Percentiles rank a stretch among this genome's conserved stretches.
Conservation (phyloP, 2,888 invertebrate genomes). For the Sclerodermus sp. region DNA sequence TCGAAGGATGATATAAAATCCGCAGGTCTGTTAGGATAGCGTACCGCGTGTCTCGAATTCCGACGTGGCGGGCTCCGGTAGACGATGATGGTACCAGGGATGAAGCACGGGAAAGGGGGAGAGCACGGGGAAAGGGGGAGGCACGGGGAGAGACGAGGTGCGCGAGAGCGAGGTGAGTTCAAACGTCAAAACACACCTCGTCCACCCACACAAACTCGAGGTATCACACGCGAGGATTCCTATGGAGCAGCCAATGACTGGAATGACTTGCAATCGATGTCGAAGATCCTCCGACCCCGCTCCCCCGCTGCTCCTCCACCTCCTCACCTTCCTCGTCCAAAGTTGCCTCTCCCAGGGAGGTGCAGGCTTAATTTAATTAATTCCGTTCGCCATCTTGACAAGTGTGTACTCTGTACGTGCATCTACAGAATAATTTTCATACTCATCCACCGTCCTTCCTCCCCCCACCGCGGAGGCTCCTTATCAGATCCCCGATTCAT, state of each 20-base stretch:
- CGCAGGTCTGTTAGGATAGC: not conserved
- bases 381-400: conserved; percentile 54
- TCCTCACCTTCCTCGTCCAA: conserved; percentile 19
- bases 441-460: conserved; percentile 36
- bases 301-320: conserved; percentile 11
- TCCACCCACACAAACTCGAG: conserved; percentile 30
- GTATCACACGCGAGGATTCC: conserved; percentile 38
- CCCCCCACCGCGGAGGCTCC: conserved; percentile 31
- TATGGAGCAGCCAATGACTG: conserved; percentile 54
- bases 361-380: conserved; percentile 55
- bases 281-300: conserved; percentile 41
- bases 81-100: conserved; percentile 37
- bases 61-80: conserved; percentile 37
- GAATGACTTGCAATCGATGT: conserved; percentile 56
- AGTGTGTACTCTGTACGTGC: conserved; percentile 44
- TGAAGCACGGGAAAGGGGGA: conserved; percentile 13
- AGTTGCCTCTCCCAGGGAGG: conserved; percentile 47
- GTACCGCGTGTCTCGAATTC: conserved; percentile 38
- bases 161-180: conserved; percentile 36
- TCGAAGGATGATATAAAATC: no score
- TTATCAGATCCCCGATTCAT: conserved; percentile 50
- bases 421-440: conserved; percentile 48
- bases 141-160: conserved; percentile 14
- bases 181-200: conserved; percentile 55
- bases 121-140: conserved; percentile 14